A percentile compares a stretch with the other conserved stretches of the same genome.
Evolutionary conservation across 2,888 invertebrate species (phyloP).

Genomic region (Eilema caniola): DNA sequence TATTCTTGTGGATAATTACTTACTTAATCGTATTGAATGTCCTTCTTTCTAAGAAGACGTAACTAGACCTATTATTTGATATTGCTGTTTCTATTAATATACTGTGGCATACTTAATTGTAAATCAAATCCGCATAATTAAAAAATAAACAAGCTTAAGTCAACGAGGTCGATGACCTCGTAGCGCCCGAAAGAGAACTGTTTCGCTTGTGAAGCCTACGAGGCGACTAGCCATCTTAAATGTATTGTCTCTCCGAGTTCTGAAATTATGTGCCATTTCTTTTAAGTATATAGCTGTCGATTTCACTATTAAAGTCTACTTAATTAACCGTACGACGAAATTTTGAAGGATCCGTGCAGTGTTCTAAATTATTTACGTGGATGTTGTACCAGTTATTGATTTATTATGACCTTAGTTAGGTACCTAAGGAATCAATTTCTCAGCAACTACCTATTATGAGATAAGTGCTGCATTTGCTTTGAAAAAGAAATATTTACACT

Average conservation of each 20-base stretch:
- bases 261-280: not conserved
- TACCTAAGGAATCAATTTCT: not conserved
- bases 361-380: not conserved
- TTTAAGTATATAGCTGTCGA: not conserved
- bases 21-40: not conserved
- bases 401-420: not conserved
- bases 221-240: conserved; percentile 2
- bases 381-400: not conserved
- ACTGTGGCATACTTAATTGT: not conserved
- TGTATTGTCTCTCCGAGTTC: not conserved
- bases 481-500: not conserved
- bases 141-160: conserved; percentile 8
- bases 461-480: not conserved
- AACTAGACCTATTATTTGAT: not conserved
- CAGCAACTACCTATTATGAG: not conserved
- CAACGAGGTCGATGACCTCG: conserved; percentile 32
- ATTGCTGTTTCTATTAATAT: not conserved
- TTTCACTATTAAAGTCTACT: not conserved
- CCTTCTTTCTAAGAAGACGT: not conserved
- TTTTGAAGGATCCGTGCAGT: no score
- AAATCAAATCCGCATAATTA: not conserved
- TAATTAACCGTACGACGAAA: no score
- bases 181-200: conserved; percentile 19
- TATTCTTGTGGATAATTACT: not conserved
- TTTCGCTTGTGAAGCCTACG: conserved; percentile 18